These are phyloP conservation scores for Bombus fervidus DNA, from an alignment of 1,140 invertebrate species.

Conservation along the genomic window DNA sequence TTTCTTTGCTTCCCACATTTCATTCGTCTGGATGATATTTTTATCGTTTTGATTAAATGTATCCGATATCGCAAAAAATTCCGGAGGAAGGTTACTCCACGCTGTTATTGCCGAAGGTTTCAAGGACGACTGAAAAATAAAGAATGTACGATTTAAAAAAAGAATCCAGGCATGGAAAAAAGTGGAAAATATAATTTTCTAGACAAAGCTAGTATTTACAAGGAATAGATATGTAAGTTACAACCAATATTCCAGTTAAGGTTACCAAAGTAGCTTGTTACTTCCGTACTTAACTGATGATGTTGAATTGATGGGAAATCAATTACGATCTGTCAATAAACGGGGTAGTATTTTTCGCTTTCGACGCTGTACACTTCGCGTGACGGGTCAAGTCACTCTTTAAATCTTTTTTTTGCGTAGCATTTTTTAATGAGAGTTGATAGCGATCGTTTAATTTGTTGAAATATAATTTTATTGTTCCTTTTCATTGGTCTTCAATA, in stretches of 20 bases:
- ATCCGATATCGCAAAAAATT: slow-evolving; percentile 10
- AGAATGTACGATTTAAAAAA: neutral
- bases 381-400: slow-evolving; percentile 31
- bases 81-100: neutral
- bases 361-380: slow-evolving; percentile 40
- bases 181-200: neutral
- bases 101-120: neutral
- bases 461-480: neutral
- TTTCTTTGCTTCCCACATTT: slow-evolving; percentile 46
- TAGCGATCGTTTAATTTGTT: neutral
- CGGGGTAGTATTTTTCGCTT: slow-evolving; percentile 45
- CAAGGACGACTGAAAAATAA: neutral
- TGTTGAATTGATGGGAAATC: slow-evolving; percentile 57
- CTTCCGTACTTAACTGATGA: slow-evolving; percentile 30
- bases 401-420: neutral
- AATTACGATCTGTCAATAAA: slow-evolving; percentile 62
- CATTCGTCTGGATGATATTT: slow-evolving; percentile 47
- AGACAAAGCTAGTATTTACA: neutral
- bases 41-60: slow-evolving; percentile 43
- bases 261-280: slow-evolving; percentile 39
- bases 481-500: neutral
- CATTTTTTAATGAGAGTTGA: neutral
- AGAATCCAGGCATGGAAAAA: neutral
- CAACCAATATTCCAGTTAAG: slow-evolving; percentile 31
- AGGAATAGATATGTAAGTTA: neutral